Evolutionary conservation across 2,113 vertebrate genomes (phyloP).

Genomic region (Cathartes aura): DNA sequence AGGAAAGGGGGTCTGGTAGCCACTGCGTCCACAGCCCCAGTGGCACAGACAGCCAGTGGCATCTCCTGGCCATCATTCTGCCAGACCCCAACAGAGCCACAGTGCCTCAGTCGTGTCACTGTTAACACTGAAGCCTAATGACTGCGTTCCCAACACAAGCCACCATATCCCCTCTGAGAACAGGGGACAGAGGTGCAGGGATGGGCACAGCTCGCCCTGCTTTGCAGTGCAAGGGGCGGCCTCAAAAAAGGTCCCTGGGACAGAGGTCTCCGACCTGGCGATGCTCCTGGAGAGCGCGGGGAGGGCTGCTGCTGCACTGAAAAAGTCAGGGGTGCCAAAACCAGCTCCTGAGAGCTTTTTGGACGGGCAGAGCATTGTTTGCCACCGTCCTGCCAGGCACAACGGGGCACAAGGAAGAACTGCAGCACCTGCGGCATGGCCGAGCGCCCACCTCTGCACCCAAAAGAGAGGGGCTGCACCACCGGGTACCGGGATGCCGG

Average conservation of each 20-base stretch:
- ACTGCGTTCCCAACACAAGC: accelerated
- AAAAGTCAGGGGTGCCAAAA: not conserved
- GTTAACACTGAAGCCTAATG: not conserved
- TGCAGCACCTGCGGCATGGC: accelerated
- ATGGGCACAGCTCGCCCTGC: not conserved
- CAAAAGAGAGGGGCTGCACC: not conserved
- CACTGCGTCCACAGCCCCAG: not conserved
- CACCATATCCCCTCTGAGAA: not conserved
- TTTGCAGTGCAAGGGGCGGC: not conserved
- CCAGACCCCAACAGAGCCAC: not conserved
- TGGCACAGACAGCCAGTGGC: not conserved
- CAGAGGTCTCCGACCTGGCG: accelerated
- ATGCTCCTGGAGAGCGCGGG: not conserved
- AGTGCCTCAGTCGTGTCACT: not conserved
- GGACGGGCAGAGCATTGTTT: not conserved
- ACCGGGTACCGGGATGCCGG: accelerated
- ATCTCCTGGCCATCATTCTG: not conserved
- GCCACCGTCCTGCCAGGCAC: not conserved
- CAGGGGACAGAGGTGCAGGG: not conserved
- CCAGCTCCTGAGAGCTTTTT: not conserved
- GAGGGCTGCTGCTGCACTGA: too few relatives aligned
- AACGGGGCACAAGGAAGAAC: not conserved
- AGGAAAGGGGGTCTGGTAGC: not conserved
- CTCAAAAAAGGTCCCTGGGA: not conserved
- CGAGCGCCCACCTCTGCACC: not conserved